These are phyloP conservation scores for Pavo muticus DNA, from an alignment of 2,113 vertebrate genomes.

Conservation along the genomic window DNA sequence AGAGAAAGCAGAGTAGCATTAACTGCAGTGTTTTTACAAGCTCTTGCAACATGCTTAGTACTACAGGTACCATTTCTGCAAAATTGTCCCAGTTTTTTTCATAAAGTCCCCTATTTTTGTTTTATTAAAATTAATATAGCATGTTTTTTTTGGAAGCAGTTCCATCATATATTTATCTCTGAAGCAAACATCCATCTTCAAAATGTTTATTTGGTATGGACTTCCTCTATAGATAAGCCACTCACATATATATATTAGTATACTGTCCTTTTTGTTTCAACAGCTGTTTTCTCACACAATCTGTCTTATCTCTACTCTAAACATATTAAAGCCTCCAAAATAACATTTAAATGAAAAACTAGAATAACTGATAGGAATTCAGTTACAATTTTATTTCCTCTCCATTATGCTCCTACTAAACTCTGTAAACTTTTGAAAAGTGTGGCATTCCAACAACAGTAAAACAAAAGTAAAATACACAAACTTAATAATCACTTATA, in stretches of 20 bases:
- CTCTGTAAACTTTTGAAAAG: neutral
- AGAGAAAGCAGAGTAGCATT: neutral
- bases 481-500: neutral
- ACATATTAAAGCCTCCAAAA: neutral
- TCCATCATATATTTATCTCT: neutral
- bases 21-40: neutral
- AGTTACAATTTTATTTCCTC: neutral
- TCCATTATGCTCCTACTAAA: neutral
- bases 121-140: neutral
- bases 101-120: neutral
- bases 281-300: conserved; percentile 9
- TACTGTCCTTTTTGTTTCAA: neutral
- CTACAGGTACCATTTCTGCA: neutral
- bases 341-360: neutral
- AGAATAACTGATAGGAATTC: neutral
- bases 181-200: neutral
- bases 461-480: neutral
- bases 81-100: neutral
- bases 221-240: neutral
- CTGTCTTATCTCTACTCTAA: neutral
- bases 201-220: neutral
- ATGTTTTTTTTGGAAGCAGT: neutral
- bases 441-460: neutral
- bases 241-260: neutral
- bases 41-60: neutral